phyloP scores from a whole-genome alignment of 2,797 vertebrate genomes.

The Lutjanus argentimaculatus region DNA sequence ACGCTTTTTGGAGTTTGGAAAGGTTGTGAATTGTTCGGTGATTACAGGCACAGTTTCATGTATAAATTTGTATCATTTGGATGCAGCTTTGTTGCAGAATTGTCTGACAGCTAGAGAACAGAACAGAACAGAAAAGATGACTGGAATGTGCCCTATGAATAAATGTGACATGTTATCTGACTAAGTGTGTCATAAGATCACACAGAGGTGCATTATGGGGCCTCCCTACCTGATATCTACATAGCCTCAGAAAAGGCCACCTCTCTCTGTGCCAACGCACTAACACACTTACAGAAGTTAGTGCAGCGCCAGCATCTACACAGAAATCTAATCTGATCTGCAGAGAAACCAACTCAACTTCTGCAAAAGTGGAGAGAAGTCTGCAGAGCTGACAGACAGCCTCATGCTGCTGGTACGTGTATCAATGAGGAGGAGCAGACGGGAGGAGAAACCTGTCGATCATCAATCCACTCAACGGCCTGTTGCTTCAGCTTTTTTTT shows the following conservation, averaged over 20 bases:
- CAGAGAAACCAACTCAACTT: background rate
- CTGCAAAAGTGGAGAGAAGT: slow-evolving; percentile 6
- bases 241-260: background rate
- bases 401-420: background rate
- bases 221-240: background rate
- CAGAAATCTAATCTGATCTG: slow-evolving; percentile 24
- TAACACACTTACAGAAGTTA: background rate
- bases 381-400: background rate
- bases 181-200: background rate
- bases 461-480: background rate
- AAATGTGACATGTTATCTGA: too few relatives aligned
- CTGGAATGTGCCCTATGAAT: background rate
- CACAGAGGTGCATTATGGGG: background rate
- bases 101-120: background rate
- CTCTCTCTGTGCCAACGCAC: background rate
- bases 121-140: background rate
- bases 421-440: slow-evolving; percentile 21
- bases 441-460: slow-evolving; percentile 46
- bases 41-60: background rate
- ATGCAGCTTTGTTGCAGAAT: background rate
- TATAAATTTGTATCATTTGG: background rate
- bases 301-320: slow-evolving; percentile 9
- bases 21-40: background rate
- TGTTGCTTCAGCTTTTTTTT: slow-evolving; percentile 6
- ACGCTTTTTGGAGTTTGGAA: background rate